Conservation (phyloP, 2,888 invertebrate genomes). For the Microplitis manilae region DNA sequence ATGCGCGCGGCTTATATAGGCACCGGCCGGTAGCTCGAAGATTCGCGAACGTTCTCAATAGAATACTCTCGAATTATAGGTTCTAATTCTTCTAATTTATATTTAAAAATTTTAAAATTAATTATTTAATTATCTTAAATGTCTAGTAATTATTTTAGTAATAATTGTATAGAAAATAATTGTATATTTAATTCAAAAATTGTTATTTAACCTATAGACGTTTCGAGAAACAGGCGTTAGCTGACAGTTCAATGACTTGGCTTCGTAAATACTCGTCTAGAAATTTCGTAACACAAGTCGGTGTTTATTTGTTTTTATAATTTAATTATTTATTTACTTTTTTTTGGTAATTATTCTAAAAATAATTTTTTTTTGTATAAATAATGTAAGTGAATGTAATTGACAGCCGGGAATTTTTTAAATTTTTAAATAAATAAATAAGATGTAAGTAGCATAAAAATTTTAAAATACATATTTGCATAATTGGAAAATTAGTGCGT, state of each 20-base stretch:
- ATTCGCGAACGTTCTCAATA: background rate
- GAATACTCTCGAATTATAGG: background rate
- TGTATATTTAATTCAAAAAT: background rate
- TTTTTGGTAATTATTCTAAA: background rate
- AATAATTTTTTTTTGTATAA: no score
- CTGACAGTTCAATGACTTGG: background rate
- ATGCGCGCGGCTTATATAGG: slow-evolving; percentile 44
- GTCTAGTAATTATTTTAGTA: background rate
- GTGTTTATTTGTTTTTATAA: background rate
- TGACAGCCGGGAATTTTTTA: no score
- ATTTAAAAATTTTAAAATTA: background rate
- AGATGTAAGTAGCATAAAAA: no score
- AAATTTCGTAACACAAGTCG: background rate
- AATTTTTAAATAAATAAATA: no score
- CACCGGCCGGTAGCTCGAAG: background rate
- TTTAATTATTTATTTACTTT: background rate
- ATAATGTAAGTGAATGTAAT: no score
- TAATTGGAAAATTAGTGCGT: no score
- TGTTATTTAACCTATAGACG: background rate
- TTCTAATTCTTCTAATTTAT: background rate
- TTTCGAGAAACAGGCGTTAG: background rate
- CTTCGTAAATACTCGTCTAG: background rate
- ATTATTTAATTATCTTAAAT: background rate
- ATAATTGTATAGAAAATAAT: background rate
- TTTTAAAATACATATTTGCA: no score